Evolutionary conservation across 2,888 invertebrate genomes (phyloP).

Genomic region (Drosophila formosana): DNA sequence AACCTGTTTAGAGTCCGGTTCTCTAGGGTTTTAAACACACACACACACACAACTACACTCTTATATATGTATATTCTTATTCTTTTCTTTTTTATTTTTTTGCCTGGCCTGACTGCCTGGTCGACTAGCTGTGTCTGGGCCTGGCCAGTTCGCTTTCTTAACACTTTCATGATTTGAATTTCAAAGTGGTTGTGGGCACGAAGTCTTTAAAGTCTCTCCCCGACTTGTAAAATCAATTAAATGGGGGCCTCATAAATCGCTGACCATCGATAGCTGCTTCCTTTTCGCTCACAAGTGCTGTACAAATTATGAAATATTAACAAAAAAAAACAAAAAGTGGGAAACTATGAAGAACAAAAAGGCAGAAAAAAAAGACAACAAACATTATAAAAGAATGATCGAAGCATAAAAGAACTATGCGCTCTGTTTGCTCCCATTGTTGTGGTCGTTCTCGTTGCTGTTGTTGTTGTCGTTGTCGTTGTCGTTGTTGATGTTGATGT

Average conservation of each 20-base stretch:
- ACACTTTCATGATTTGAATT: constrained; percentile 78
- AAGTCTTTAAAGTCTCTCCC: constrained; percentile 13
- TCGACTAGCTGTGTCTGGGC: constrained; percentile 17
- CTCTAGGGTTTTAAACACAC: constrained; percentile 50
- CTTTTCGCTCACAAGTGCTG: constrained; percentile 29
- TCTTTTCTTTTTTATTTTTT: constrained; percentile 23
- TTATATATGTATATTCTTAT: background rate
- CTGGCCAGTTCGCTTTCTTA: constrained; percentile 56
- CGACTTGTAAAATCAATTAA: constrained; percentile 71
- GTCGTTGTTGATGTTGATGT: constrained; percentile 23
- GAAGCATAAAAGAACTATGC: constrained; percentile 36
- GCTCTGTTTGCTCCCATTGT: constrained; percentile 59
- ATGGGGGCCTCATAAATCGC: constrained; percentile 53
- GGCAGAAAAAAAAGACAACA: constrained; percentile 1
- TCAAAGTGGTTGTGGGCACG: constrained; percentile 35
- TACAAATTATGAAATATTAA: constrained; percentile 57
- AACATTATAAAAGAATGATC: constrained; percentile 1
- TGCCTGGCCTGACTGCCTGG: constrained; percentile 9
- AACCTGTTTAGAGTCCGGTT: constrained; percentile 71
- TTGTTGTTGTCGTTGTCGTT: constrained; percentile 29
- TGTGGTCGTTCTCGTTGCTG: background rate
- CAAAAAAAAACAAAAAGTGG: constrained; percentile 18
- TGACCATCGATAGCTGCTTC: constrained; percentile 36
- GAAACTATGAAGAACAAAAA: background rate
- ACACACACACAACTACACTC: background rate